phyloP scores from a whole-genome alignment of 2,113 vertebrate species.

The Sylvietta virens region DNA sequence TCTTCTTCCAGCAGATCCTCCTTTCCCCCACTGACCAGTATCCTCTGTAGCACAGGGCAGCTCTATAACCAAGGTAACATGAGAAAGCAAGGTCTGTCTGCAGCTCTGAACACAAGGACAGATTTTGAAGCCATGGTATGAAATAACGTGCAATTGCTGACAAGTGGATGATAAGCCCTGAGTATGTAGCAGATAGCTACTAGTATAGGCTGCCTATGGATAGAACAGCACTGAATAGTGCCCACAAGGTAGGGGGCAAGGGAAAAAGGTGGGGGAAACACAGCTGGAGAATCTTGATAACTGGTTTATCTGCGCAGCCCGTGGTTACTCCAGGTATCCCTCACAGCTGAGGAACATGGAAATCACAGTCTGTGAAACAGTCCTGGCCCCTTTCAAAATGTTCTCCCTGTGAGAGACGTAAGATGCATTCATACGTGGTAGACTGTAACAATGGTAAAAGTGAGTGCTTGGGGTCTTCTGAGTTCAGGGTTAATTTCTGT shows the following conservation, averaged over 20 bases:
- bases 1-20: not conserved
- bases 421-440: not conserved
- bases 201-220: not conserved
- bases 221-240: not conserved
- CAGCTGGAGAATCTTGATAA: not conserved
- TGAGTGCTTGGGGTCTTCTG: not conserved
- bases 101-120: not conserved
- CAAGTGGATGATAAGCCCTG: not conserved
- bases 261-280: not conserved
- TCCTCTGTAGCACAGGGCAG: not conserved
- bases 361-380: not conserved
- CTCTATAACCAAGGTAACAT: fast-evolving
- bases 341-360: not conserved
- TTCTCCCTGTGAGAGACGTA: not conserved
- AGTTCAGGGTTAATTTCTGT: slow-evolving; percentile 2
- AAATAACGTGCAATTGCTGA: not conserved
- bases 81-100: not conserved
- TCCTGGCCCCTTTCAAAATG: not conserved
- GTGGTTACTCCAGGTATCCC: not conserved
- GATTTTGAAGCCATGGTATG: not conserved
- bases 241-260: not conserved
- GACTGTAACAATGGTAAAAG: not conserved
- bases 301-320: not conserved
- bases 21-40: not conserved
- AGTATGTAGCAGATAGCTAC: not conserved